A percentile compares a stretch with the other conserved stretches of the same genome.
phyloP scores from a whole-genome alignment of 2,113 vertebrate species.

The western clawed frog (Xenopus tropicalis) region UCB_Xtro_10.0 CM004450.2:51392001-51392500 shows the following conservation, averaged over 20 bases:
- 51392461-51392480: slow-evolving; percentile 71
- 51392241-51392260: slow-evolving; percentile 66
- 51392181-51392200: slow-evolving; percentile 73
- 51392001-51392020: too few species aligned
- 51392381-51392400: slow-evolving; percentile 74
- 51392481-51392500: slow-evolving; percentile 73
- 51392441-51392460: slow-evolving; percentile 63
- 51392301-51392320: background rate
- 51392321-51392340: background rate
- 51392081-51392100: too few species aligned
- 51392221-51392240: slow-evolving; percentile 69
- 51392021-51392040: too few species aligned
- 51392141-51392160: background rate
- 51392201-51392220: slow-evolving; percentile 70
- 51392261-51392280: slow-evolving; percentile 50
- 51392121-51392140: too few species aligned
- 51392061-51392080: too few species aligned
- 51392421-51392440: slow-evolving; percentile 74
- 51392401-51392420: slow-evolving; percentile 64
- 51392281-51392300: slow-evolving; percentile 10
- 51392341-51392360: background rate
- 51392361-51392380: slow-evolving; percentile 67
- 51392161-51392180: slow-evolving; percentile 72
- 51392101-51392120: too few species aligned
- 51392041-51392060: too few species aligned